Conservation (phyloP, 2,888 invertebrate species). For the Serripes groenlandicus region DNA sequence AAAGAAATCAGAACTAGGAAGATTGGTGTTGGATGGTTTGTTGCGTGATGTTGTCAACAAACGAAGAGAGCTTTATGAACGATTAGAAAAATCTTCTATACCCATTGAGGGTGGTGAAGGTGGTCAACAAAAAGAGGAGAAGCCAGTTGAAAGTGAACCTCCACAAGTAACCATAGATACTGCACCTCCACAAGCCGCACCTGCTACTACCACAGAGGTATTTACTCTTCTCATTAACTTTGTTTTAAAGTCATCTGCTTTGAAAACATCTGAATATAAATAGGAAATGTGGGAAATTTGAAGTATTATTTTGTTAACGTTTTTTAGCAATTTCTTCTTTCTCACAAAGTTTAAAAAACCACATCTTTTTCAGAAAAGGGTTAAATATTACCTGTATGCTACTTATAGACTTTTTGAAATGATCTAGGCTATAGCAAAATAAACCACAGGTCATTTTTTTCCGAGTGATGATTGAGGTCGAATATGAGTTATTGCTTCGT, state of each 20-base stretch:
- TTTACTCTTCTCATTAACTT: neutral
- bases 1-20: constrained; percentile 92
- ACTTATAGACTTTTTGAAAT: too few species aligned
- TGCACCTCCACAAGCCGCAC: constrained; percentile 67
- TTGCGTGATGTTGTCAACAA: constrained; percentile 83
- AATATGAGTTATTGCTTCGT: too few species aligned
- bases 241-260: neutral
- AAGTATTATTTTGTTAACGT: neutral
- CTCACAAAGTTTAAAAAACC: neutral
- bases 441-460: too few species aligned
- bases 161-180: constrained; percentile 58
- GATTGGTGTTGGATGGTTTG: constrained; percentile 92
- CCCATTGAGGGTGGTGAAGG: constrained; percentile 26
- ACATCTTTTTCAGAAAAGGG: neutral
- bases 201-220: constrained; percentile 76
- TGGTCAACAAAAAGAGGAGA: constrained; percentile 34
- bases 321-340: neutral
- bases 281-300: neutral
- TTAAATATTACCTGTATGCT: neutral
- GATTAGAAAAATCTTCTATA: constrained; percentile 71
- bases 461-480: too few species aligned
- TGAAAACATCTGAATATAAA: neutral
- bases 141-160: constrained; percentile 18
- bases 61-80: constrained; percentile 78
- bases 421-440: too few species aligned